Evolutionary conservation across 2,113 vertebrate genomes (phyloP).

Genomic region (Synchiropus splendidus): DNA sequence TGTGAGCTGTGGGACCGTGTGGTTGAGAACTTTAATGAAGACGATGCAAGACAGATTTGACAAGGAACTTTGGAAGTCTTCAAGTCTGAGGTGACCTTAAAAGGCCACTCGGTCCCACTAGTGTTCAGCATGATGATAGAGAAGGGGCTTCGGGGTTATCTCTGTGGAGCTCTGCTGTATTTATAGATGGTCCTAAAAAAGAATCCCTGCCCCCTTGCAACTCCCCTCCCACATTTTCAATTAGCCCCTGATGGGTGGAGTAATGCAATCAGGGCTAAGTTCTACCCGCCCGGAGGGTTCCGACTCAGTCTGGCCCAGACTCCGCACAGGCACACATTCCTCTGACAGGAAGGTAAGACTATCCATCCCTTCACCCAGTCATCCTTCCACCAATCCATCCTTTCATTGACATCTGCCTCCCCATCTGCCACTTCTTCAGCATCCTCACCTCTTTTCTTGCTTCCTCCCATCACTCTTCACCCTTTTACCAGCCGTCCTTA

Average conservation of each 20-base stretch:
- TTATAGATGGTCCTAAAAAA: conserved; percentile 68
- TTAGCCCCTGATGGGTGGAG: conserved; percentile 67
- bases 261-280: conserved; percentile 65
- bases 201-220: conserved; percentile 14
- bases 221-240: conserved; percentile 51
- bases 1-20: background rate
- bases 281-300: conserved; percentile 13
- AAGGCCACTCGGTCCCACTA: conserved; percentile 37
- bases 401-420: conserved; percentile 24
- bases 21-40: conserved; percentile 22
- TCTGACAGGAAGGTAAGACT: conserved; percentile 59
- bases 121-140: conserved; percentile 28
- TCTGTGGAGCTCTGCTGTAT: conserved; percentile 57
- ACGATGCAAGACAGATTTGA: background rate
- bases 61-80: no score
- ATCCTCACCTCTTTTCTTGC: conserved; percentile 18
- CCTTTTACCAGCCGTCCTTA: conserved; percentile 9
- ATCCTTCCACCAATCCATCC: conserved; percentile 27
- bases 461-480: conserved; percentile 19
- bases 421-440: conserved; percentile 24
- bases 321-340: conserved; percentile 54
- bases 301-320: conserved; percentile 60
- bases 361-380: conserved; percentile 34
- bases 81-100: conserved; percentile 41
- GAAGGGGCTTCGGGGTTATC: conserved; percentile 53